Conservation (phyloP, 2,888 invertebrate species). For the Eristalinus aeneus region DNA sequence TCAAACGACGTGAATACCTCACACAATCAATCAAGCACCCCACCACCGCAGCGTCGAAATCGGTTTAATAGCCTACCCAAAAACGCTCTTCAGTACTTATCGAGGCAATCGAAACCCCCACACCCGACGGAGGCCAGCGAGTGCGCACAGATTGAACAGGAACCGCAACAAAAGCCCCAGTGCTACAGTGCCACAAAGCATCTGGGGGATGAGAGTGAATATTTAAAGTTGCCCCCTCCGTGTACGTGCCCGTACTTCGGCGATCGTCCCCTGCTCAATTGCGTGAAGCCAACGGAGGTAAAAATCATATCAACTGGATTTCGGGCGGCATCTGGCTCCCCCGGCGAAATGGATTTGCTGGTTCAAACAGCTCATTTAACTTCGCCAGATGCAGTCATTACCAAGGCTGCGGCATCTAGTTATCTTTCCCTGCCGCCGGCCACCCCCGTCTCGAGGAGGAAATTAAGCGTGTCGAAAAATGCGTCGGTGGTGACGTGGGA, state of each 20-base stretch:
- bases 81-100: slow-evolving; percentile 73
- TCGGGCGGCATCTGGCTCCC: slow-evolving; percentile 42
- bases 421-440: slow-evolving; percentile 73
- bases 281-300: slow-evolving; percentile 81
- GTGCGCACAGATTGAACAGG: slow-evolving; percentile 73
- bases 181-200: slow-evolving; percentile 14
- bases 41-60: slow-evolving; percentile 73
- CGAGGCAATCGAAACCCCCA: slow-evolving; percentile 60
- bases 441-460: slow-evolving; percentile 77
- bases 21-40: slow-evolving; percentile 67
- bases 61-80: slow-evolving; percentile 79
- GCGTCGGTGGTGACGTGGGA: slow-evolving; percentile 88
- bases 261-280: slow-evolving; percentile 82
- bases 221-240: slow-evolving; percentile 86
- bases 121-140: slow-evolving; percentile 47
- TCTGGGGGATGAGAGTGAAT: slow-evolving; percentile 71
- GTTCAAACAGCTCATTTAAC: slow-evolving; percentile 18
- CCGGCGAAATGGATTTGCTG: slow-evolving; percentile 27
- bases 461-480: slow-evolving; percentile 81
- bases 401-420: slow-evolving; percentile 56
- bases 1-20: slow-evolving; percentile 70
- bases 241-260: slow-evolving; percentile 92
- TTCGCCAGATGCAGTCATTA: slow-evolving; percentile 23
- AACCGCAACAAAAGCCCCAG: slow-evolving; percentile 14
- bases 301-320: slow-evolving; percentile 81